These are phyloP conservation scores for Ophion costatus DNA, from an alignment of 2,888 invertebrate species.

Conservation along the genomic window DNA sequence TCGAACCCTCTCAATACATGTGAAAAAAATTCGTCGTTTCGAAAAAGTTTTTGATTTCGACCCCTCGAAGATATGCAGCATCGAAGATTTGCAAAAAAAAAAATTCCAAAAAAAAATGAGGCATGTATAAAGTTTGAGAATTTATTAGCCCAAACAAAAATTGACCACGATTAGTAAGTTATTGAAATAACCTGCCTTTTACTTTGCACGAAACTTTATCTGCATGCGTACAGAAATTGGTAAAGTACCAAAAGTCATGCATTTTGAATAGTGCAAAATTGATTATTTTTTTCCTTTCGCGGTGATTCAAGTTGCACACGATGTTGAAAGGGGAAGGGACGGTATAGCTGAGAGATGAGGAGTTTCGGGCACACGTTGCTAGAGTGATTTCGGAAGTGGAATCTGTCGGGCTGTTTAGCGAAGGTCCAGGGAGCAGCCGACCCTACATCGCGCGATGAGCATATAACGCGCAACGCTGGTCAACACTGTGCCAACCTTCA, in stretches of 20 bases:
- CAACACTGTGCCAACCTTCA: constrained; percentile 86
- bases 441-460: constrained; percentile 57
- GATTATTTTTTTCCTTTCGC: background rate
- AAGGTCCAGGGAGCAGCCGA: constrained; percentile 19
- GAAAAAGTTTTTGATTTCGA: background rate
- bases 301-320: background rate
- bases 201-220: too few relatives aligned
- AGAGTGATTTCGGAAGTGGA: constrained; percentile 8
- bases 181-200: too few relatives aligned
- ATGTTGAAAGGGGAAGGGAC: background rate
- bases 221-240: background rate
- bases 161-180: too few relatives aligned
- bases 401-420: constrained; percentile 32
- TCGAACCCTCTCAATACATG: too few relatives aligned
- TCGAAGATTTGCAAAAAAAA: background rate
- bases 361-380: constrained; percentile 27
- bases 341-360: constrained; percentile 21
- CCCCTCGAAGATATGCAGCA: background rate
- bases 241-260: background rate
- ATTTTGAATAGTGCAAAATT: background rate
- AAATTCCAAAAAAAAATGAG: background rate
- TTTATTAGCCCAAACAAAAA: too few relatives aligned
- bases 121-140: background rate
- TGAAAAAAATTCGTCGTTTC: background rate
- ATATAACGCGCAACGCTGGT: constrained; percentile 92